These are phyloP conservation scores for Ecliptopera silaceata DNA, from an alignment of 2,888 invertebrate genomes.

Conservation along the genomic window DNA sequence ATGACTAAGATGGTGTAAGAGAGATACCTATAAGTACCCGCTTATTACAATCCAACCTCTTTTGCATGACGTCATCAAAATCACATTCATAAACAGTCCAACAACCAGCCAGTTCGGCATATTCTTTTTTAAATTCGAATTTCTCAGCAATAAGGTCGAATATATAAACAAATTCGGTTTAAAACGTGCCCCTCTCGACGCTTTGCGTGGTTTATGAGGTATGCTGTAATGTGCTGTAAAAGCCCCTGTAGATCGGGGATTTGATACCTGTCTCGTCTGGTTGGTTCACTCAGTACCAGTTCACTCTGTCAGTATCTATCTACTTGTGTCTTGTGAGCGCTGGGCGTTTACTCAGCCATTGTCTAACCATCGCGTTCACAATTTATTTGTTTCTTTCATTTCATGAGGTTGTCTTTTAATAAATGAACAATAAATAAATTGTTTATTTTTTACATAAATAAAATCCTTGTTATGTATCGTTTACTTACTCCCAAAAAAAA, in stretches of 20 bases:
- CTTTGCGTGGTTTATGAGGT: conserved; percentile 19
- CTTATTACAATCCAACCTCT: background rate
- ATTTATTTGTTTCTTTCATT: too few species aligned
- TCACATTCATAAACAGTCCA: background rate
- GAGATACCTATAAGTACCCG: too few species aligned
- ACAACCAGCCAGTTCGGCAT: background rate
- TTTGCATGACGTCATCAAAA: background rate
- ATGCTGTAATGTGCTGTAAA: conserved; percentile 26
- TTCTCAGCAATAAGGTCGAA: conserved; percentile 4
- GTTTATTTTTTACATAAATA: too few species aligned
- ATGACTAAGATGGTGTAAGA: too few species aligned
- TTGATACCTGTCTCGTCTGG: conserved; percentile 14
- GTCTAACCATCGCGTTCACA: background rate
- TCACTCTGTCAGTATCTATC: background rate
- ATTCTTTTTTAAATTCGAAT: background rate
- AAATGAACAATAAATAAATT: too few species aligned
- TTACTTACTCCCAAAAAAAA: too few species aligned
- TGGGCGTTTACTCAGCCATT: background rate
- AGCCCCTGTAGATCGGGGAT: conserved; percentile 15
- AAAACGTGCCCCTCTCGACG: conserved; percentile 1
- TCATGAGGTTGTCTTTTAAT: too few species aligned
- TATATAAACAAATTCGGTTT: conserved; percentile 1
- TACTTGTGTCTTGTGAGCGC: too few species aligned
- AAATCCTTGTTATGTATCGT: too few species aligned
- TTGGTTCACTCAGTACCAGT: background rate